Evolutionary conservation across 2,113 vertebrate genomes (phyloP), one percentile per base, ranked within the genome.

Genomic region (Anhinga rufa): DNA sequence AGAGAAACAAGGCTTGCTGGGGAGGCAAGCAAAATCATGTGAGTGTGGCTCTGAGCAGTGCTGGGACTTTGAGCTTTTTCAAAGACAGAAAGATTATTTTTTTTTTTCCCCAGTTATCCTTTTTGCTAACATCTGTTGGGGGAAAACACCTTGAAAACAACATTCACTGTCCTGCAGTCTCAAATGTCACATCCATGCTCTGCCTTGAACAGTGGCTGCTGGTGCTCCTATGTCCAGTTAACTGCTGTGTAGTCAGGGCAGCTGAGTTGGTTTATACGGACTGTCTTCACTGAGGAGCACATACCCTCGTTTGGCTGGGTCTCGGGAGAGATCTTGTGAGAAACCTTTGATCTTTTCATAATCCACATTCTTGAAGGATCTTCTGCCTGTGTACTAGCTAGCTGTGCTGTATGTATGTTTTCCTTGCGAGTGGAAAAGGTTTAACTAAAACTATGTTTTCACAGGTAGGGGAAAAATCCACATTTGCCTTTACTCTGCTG

Each of bases 1-100:
- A 68, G 42, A 54, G 91, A 49, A 55, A 15, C 5, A 71, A 58
- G 32, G 14, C 54, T 82, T n/a, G 20, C 17, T 29, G 34, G 18
- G 25, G 55, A 66, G 19, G 26, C 14, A 32, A 76, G 18, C 0
- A 6, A 84, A 69, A 64, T 64, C 18, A 12, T 0, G 0, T 32
- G 22, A 49, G 11, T 28, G 15, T 42, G 32, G 15, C 34, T 93
- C 55, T 61, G 61, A 65, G 49, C 5, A 2, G 9, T 46, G 25
- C 40, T 31, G 22, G 28, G 22, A 31, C 26, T 44, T 49, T 6
- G 12, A 40, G 10, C 13, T 57, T 77, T 68, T 85, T 84, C 28
- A 46, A 65, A 95, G n/a, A 48, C 6, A 65, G 7, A 46, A 51
- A 24, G 31, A 11, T 64, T 42, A 28, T 25, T 65, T 7, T 49